These are phyloP conservation scores for Falco rusticolus DNA, from an alignment of 2,797 vertebrate species.

Conservation along the genomic window DNA sequence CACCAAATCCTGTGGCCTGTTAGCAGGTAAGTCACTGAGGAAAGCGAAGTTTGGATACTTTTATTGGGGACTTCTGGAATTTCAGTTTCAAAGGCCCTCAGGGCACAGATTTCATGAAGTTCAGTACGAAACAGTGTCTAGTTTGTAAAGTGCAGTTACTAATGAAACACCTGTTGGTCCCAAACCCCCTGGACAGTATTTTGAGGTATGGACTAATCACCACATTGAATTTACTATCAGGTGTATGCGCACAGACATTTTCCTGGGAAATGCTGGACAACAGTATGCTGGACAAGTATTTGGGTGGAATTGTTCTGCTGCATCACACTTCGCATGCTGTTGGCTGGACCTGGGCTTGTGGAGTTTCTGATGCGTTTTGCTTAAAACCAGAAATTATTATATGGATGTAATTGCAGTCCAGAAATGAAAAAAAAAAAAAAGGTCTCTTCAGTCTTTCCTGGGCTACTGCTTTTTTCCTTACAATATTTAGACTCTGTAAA, in stretches of 20 bases:
- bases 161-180: neutral
- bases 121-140: neutral
- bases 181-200: neutral
- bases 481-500: neutral
- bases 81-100: neutral
- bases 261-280: neutral
- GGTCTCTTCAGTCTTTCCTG: neutral
- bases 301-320: neutral
- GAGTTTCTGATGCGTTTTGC: neutral
- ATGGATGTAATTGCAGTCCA: neutral
- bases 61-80: neutral
- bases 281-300: neutral
- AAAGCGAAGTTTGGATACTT: neutral
- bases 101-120: neutral
- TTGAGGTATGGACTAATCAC: neutral
- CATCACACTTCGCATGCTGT: neutral
- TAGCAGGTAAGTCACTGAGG: neutral
- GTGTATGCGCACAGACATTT: neutral
- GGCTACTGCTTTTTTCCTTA: neutral
- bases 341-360: neutral
- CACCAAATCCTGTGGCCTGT: neutral
- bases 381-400: neutral
- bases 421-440: neutral
- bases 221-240: neutral
- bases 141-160: neutral